A percentile compares a stretch with the other conserved stretches of the same genome.
These are phyloP conservation scores for Acanthaster planci DNA, from an alignment of 35 echinoderm and acorn worm genomes.

Conservation along the genomic window DNA sequence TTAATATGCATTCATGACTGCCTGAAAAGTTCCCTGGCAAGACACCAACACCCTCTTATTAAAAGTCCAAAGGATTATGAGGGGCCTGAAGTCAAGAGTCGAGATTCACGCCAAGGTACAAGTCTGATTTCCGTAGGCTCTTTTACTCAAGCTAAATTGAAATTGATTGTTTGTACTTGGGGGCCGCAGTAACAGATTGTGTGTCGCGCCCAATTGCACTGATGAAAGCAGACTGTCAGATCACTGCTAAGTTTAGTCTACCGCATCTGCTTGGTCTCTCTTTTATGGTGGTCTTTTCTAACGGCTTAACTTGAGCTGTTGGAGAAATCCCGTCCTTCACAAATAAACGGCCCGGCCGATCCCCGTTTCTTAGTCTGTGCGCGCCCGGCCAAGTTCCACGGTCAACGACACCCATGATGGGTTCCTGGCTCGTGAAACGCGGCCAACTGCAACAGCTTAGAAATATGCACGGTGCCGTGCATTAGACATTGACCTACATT, in stretches of 20 bases:
- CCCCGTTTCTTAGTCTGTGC: background rate
- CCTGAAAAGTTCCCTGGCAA: too few species aligned
- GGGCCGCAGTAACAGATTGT: background rate
- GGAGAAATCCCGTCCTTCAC: background rate
- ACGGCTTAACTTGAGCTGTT: background rate
- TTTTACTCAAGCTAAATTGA: background rate
- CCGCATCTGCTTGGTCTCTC: background rate
- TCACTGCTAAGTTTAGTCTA: background rate
- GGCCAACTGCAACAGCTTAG: background rate
- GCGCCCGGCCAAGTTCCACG: background rate
- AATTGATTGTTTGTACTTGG: slow-evolving; percentile 13
- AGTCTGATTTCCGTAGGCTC: too few species aligned
- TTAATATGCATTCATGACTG: too few species aligned
- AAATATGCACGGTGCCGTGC: background rate
- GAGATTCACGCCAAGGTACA: too few species aligned
- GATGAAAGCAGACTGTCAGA: background rate
- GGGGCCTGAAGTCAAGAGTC: too few species aligned
- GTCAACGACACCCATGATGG: background rate
- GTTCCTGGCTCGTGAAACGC: background rate
- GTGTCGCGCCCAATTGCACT: background rate
- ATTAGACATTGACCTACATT: slow-evolving; percentile 17
- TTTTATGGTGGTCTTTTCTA: background rate
- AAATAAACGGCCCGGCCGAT: slow-evolving; percentile 3
- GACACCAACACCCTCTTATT: too few species aligned
- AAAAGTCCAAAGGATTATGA: too few species aligned